phyloP scores from a whole-genome alignment of 2,113 vertebrate genomes.

The Pangasianodon hypophthalmus region DNA sequence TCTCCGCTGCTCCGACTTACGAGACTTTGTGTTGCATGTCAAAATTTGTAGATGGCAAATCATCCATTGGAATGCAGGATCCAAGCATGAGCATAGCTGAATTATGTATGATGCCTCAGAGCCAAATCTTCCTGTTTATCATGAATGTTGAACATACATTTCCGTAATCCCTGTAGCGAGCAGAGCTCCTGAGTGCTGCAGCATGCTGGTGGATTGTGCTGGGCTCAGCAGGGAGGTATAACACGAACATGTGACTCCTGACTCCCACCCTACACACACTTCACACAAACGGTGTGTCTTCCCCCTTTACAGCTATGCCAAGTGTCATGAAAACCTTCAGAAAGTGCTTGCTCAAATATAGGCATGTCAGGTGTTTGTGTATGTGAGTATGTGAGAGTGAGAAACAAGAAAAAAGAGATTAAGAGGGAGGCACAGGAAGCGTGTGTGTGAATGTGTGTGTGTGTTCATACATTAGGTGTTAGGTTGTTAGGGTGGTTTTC shows the following conservation, averaged over 20 bases:
- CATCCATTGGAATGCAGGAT: conserved; percentile 36
- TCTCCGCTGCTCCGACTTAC: not conserved
- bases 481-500: conserved; percentile 41
- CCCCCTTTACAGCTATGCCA: not conserved
- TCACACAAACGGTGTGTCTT: not conserved
- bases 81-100: conserved; percentile 59
- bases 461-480: conserved; percentile 38
- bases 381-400: not conserved
- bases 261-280: conserved; percentile 3
- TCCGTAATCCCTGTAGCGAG: conserved; percentile 64
- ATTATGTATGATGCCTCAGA: conserved; percentile 71
- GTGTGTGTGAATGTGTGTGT: conserved; percentile 2
- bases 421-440: not conserved
- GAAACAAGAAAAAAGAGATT: not conserved
- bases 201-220: conserved; percentile 29
- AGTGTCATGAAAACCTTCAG: conserved; percentile 26
- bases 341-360: not conserved
- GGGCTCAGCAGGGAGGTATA: conserved; percentile 14
- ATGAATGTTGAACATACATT: conserved; percentile 68
- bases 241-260: conserved; percentile 8
- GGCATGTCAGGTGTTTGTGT: conserved; percentile 7
- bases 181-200: conserved; percentile 28
- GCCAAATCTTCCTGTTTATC: conserved; percentile 68
- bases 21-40: conserved; percentile 23
- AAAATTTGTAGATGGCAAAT: conserved; percentile 1